Evolutionary conservation across 2,888 invertebrate genomes (phyloP).

Genomic region (Thysanoteuthis rhombus): DNA sequence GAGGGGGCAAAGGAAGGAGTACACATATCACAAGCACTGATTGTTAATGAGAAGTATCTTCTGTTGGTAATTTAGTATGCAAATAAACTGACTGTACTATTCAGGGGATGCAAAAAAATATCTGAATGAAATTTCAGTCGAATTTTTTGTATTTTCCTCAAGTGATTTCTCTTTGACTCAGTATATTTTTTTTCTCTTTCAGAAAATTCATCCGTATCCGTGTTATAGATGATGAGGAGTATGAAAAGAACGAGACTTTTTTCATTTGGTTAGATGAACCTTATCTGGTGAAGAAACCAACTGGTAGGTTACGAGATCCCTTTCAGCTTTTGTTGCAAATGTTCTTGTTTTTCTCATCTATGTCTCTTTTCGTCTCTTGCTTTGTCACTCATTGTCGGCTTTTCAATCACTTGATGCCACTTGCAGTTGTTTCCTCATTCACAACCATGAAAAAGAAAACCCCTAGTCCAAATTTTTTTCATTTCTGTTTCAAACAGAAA

Average conservation of each 20-base stretch:
- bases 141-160: too few species aligned
- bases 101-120: too few species aligned
- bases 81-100: too few species aligned
- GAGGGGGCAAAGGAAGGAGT: too few species aligned
- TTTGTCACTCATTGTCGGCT: not conserved
- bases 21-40: too few species aligned
- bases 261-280: slow-evolving; percentile 92
- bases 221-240: slow-evolving; percentile 96
- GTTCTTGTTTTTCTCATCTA: not conserved
- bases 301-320: slow-evolving; percentile 46
- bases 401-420: too few species aligned
- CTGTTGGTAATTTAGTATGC: too few species aligned
- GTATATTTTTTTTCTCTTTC: slow-evolving; percentile 69
- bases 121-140: not conserved
- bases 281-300: slow-evolving; percentile 50
- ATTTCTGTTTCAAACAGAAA: not conserved
- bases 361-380: not conserved
- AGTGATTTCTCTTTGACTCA: not conserved
- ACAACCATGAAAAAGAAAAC: not conserved
- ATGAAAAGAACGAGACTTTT: slow-evolving; percentile 94
- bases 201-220: slow-evolving; percentile 87
- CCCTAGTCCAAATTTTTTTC: not conserved
- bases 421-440: not conserved
- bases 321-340: not conserved
- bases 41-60: too few species aligned